Percentiles rank a stretch among this genome's conserved stretches.
Evolutionary conservation across 2,113 vertebrate genomes (phyloP).

Genomic region (Pollachius pollachius): DNA sequence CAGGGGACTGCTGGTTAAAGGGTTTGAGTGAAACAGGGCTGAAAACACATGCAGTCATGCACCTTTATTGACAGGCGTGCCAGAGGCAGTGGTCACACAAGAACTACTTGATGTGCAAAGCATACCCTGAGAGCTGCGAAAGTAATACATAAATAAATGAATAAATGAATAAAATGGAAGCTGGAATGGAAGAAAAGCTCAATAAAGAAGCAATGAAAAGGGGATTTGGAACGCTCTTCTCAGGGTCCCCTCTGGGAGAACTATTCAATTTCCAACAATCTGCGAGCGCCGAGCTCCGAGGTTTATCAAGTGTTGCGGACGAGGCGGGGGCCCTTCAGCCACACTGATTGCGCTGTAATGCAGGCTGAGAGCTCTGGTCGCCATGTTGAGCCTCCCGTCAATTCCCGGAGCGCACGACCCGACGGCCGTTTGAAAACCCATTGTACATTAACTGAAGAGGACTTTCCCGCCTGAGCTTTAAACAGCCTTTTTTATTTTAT

Average conservation of each 20-base stretch:
- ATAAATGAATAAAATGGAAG: background rate
- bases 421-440: slow-evolving; percentile 67
- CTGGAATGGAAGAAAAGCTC: slow-evolving; percentile 10
- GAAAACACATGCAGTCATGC: too few species aligned
- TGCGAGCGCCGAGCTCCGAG: slow-evolving; percentile 14
- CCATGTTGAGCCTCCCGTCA: slow-evolving; percentile 51
- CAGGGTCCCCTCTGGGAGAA: slow-evolving; percentile 28
- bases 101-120: too few species aligned
- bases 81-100: too few species aligned
- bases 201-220: slow-evolving; percentile 16
- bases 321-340: slow-evolving; percentile 36
- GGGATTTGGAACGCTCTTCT: slow-evolving; percentile 9
- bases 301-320: slow-evolving; percentile 47
- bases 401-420: slow-evolving; percentile 53
- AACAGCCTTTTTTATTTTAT: too few species aligned
- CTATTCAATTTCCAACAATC: slow-evolving; percentile 43
- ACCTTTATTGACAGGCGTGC: too few species aligned
- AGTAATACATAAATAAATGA: slow-evolving; percentile 11
- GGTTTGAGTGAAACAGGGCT: too few species aligned
- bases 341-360: slow-evolving; percentile 54
- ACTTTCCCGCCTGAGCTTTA: too few species aligned
- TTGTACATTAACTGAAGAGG: slow-evolving; percentile 40
- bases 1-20: too few species aligned
- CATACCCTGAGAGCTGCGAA: too few species aligned
- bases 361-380: slow-evolving; percentile 53